Base-by-base conservation (phyloP, 2,113 vertebrate species). In the Solea solea region DNA sequence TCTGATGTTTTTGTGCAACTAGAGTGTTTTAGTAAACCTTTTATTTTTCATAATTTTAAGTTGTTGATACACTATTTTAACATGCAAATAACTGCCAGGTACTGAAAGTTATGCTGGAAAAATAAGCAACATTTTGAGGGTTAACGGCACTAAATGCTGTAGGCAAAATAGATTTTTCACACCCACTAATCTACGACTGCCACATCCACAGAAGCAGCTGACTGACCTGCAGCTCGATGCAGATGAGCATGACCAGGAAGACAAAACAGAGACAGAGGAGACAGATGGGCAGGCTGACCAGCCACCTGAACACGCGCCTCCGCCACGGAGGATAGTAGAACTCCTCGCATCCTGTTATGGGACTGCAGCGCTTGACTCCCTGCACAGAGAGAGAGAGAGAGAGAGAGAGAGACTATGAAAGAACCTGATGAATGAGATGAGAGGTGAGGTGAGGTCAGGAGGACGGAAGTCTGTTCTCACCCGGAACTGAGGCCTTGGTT, bases 191-290 rank as follows among this genome's bases (percentile, higher is more conserved):
- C n/a, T 10, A 10, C n/a, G 28, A 4, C n/a, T 71, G 28, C 44
- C 48, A 25, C 14, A 40, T 52, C 48, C n/a, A 74, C n/a, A 50
- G 2, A 42, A 28, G n/a, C 55, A 48, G 67, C 25, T 46, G 53
- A 74, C 93, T 76, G 73, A 97, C 97, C 97, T 99, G 97, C 86
- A 99, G 95, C 92, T 97, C 96, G 74, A 98, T 96, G 94, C 97
- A 99, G 93, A 95, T 95, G 48, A 98, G 95, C 97, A 98, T 98
- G 85, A 96, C 94, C 72, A 98, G 91, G 93, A 99, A 99, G 92
- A 96, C 95, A 11, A 95, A 90, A 87, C 92, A 91, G 71, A 99
- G 95, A 91, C 96, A 98, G 89, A 95, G 76, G 81, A 97, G 86
- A 87, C 97, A 98, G 81, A 98, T 64, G 6, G 97, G 97, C 46